Evolutionary conservation across 2,113 vertebrate species (phyloP).

Genomic region (Pluvialis apricaria): DNA sequence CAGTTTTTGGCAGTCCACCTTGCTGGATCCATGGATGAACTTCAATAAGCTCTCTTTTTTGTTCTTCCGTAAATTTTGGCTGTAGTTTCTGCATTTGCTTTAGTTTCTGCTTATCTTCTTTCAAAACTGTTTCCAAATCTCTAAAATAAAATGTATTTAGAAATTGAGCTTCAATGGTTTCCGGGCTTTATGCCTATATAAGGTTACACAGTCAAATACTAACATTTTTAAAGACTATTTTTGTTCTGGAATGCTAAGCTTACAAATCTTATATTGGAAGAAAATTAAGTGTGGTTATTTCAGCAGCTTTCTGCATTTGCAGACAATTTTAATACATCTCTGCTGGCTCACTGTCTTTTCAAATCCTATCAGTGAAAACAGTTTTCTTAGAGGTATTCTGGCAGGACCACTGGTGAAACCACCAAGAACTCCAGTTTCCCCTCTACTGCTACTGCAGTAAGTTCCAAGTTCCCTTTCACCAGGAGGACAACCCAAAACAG

Average conservation of each 20-base stretch:
- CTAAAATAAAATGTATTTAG: conserved; percentile 55
- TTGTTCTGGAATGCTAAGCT: background rate
- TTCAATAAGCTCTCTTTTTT: conserved; percentile 85
- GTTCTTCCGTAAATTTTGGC: conserved; percentile 85
- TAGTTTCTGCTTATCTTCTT: conserved; percentile 86
- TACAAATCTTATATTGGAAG: background rate
- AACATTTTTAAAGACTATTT: background rate
- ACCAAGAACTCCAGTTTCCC: background rate
- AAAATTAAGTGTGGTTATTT: background rate
- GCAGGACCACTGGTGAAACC: background rate
- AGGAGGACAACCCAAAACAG: background rate
- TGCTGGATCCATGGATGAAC: conserved; percentile 90
- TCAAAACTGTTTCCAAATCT: conserved; percentile 80
- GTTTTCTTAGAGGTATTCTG: background rate
- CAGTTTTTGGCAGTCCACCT: conserved; percentile 80
- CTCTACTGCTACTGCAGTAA: background rate
- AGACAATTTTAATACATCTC: background rate
- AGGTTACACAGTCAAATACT: background rate
- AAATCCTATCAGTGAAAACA: background rate
- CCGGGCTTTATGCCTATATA: background rate
- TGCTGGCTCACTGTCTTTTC: background rate
- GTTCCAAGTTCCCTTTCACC: background rate
- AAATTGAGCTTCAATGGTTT: background rate
- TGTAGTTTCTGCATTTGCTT: conserved; percentile 87
- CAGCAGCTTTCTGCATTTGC: background rate